Percentiles rank a stretch among this genome's conserved stretches.
These are phyloP conservation scores for Malurus cyaneus DNA, from an alignment of 2,113 vertebrate genomes.

Conservation along the genomic window DNA sequence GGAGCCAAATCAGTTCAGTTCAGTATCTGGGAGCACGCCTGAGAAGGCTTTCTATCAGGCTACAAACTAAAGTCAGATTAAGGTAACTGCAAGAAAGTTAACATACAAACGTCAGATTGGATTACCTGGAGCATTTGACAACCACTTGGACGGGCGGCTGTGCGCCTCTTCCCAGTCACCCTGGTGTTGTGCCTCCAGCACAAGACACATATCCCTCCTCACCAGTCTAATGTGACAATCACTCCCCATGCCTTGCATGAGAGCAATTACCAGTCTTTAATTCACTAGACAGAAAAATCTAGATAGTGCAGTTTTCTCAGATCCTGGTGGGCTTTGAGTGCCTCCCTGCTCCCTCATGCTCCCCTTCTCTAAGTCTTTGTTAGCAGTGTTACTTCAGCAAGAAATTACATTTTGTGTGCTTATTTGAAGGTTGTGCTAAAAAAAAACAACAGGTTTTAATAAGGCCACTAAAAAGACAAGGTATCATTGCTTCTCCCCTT, in stretches of 20 bases:
- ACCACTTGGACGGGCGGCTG: rapidly evolving
- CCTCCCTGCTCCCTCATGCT: not conserved
- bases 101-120: not conserved
- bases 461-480: not conserved
- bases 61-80: not conserved
- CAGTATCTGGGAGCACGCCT: not conserved
- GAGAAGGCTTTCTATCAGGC: not conserved
- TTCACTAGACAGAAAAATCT: not conserved
- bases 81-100: not conserved
- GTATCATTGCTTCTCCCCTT: not conserved
- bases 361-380: not conserved
- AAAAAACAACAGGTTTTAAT: not conserved
- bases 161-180: not conserved
- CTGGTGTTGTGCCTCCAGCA: not conserved
- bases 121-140: not conserved
- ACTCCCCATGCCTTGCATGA: not conserved
- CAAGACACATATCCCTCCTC: not conserved
- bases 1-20: not conserved
- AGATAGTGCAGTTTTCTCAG: not conserved
- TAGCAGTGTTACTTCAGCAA: not conserved
- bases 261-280: not conserved
- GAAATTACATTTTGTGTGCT: not conserved
- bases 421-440: not conserved
- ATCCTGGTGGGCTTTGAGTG: not conserved
- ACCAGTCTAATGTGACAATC: not conserved